phyloP scores from a whole-genome alignment of 2,888 invertebrate species.

The Tachina fera region DNA sequence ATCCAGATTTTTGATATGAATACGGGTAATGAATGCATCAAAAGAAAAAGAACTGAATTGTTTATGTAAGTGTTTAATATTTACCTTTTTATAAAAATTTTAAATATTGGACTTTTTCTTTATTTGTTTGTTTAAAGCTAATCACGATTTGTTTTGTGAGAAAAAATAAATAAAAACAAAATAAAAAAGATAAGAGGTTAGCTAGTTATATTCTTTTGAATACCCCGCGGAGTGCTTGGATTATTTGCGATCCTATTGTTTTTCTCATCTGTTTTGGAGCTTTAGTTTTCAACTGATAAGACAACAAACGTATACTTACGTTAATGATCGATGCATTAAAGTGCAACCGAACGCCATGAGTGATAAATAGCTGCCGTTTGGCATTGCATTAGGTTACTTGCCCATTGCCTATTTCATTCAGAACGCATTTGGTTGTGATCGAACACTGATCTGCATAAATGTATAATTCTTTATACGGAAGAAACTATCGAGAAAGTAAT shows the following conservation, averaged over 20 bases:
- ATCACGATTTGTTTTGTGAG: slow-evolving; percentile 41
- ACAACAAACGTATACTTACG: slow-evolving; percentile 61
- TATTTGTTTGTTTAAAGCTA: slow-evolving; percentile 62
- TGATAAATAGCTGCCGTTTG: slow-evolving; percentile 68
- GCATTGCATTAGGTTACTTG: slow-evolving; percentile 69
- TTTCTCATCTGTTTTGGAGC: slow-evolving; percentile 69
- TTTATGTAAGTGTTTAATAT: slow-evolving; percentile 32
- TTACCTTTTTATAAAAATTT: slow-evolving; percentile 33
- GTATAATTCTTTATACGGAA: slow-evolving; percentile 47
- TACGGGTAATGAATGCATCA: background rate
- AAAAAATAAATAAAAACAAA: slow-evolving; percentile 17
- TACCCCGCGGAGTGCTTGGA: slow-evolving; percentile 63
- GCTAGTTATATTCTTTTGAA: slow-evolving; percentile 46
- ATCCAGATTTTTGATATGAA: background rate
- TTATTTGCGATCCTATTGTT: slow-evolving; percentile 69
- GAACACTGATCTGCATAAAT: slow-evolving; percentile 61
- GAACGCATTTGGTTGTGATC: slow-evolving; percentile 70
- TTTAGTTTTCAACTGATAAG: slow-evolving; percentile 71
- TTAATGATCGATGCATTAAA: slow-evolving; percentile 70
- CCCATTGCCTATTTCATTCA: slow-evolving; percentile 67
- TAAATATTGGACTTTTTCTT: slow-evolving; percentile 32
- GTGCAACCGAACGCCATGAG: slow-evolving; percentile 61
- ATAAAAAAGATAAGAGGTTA: slow-evolving; percentile 54
- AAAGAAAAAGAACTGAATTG: background rate
- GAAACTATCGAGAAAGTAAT: slow-evolving; percentile 41